Base-by-base conservation (phyloP, 2,888 invertebrate genomes). In the Cosmorhoe ocellata region DNA sequence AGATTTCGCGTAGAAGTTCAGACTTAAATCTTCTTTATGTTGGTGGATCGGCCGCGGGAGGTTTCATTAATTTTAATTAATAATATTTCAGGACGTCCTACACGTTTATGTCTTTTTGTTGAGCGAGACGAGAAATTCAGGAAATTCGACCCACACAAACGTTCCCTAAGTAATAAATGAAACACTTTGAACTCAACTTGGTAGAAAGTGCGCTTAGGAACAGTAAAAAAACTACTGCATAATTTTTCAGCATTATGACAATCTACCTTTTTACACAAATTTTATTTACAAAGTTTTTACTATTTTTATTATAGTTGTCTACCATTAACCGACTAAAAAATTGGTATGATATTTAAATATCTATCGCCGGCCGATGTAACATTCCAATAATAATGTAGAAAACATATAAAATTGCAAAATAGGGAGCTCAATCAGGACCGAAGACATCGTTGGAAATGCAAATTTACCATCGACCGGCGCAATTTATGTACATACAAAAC, bases 401-500 rank as follows among this genome's bases (percentile, higher is more conserved):
- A 74, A 70, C 61, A 74, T 70, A 72, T 61, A 72, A 74, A 72
- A 74, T 64, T 72, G 73, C 70, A 74, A 74, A 72, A 72, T 63
- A 73, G 67, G 66, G 68, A 51, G 51, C 65, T 70, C 59, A 63
- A 68, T 67, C 61, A 56, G 66, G 49, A 52, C 46, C 40, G 33
- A 51, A 51, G 47, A 51, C 41, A 39, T 46, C 41, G 49, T 50
- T 51, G 43, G 54, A 41, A 55, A 57, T 49, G 49, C 32, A 42
- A 58, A 52, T 45, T 46, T 66, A 64, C 56, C 58, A 62, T 61
- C 61, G 66, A 59, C 51, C 58, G 52, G 61, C 59, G 53, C 49
- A 66, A 61, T 66, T 67, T 76, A 76, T 71, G 71, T 79, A 79
- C 78, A 81, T 81, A 80, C 78, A 81, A 76, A 76, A 79, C 79